Evolutionary conservation across 1,140 invertebrate species (phyloP), one percentile per base, ranked within the genome.

Genomic region (Penaeus japonicus): DNA sequence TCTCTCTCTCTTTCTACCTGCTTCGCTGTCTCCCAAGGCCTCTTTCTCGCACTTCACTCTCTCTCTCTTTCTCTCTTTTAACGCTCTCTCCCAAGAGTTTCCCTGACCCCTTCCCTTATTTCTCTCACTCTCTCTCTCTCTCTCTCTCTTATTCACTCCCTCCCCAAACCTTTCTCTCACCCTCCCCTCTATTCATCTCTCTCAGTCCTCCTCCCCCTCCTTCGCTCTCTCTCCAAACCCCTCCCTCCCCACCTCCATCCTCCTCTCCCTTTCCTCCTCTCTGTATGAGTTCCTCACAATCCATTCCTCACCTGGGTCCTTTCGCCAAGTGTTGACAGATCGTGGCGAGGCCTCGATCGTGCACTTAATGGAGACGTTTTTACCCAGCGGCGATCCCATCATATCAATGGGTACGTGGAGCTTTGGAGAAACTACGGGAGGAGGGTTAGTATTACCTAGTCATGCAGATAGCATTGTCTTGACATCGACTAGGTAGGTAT

Each of bases 301-400:
- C 82, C n/a, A 18, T 57, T 82, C n/a, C 82, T 87, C 35, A 90
- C 90, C 88, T 12, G 92, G 91, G n/a, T 92, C 91, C 35, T 91
- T 91, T n/a, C 91, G 90, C 93, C 93, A 94, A 78, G 92, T 92
- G 81, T 92, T 93, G 32, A 93, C 91, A 47, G 92, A 92, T 65
- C 92, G 92, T 35, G 93, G 93, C 65, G 91, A 93, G 1, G 93
- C 91, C 90, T 93, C 93, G 4, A 93, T 91, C 55, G 92, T 91
- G 83, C 93, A 93, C 84, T 92, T 92, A n/a, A 94, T 89, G 15
- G 92, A 91, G 3, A 93, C 92, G 35, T 93, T 92, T 39, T 92
- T 91, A 1, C 92, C 92, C 53, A 92, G 83, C 2, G 91, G 91
- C 12, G 92, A 93, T 17, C 93, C 92, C 18, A 93, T 91, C 78